Evolutionary conservation across 2,888 invertebrate genomes (phyloP).

Genomic region (Tillus elongatus): DNA sequence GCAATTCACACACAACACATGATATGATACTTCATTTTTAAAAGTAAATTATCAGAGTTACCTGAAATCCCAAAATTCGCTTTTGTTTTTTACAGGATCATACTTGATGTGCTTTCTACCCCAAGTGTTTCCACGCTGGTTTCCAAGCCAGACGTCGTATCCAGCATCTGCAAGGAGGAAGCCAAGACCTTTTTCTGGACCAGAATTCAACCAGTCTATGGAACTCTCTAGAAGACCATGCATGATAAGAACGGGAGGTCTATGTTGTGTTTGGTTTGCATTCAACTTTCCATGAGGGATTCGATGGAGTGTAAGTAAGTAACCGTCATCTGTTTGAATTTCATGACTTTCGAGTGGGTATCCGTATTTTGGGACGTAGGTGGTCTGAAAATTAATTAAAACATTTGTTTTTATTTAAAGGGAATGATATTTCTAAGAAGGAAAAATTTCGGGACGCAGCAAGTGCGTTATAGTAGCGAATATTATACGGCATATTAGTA

Average conservation of each 20-base stretch:
- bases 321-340: constrained; percentile 24
- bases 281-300: constrained; percentile 18
- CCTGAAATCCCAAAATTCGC: constrained; percentile 35
- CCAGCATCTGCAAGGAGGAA: constrained; percentile 24
- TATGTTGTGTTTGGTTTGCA: background rate
- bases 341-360: constrained; percentile 21
- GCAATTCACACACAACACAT: too few species aligned
- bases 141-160: constrained; percentile 33
- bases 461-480: too few species aligned
- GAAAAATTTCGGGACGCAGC: too few species aligned
- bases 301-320: constrained; percentile 22
- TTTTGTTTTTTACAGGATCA: constrained; percentile 23
- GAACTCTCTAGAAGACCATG: constrained; percentile 22
- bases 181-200: constrained; percentile 22
- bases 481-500: too few species aligned
- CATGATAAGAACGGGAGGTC: constrained; percentile 20
- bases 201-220: constrained; percentile 23
- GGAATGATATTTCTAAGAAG: too few species aligned
- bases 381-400: too few species aligned
- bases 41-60: too few species aligned
- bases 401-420: too few species aligned
- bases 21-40: too few species aligned
- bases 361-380: constrained; percentile 16
- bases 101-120: constrained; percentile 40
- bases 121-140: constrained; percentile 49